phyloP scores from a whole-genome alignment of 2,797 vertebrate genomes.

The Labroides dimidiatus region DNA sequence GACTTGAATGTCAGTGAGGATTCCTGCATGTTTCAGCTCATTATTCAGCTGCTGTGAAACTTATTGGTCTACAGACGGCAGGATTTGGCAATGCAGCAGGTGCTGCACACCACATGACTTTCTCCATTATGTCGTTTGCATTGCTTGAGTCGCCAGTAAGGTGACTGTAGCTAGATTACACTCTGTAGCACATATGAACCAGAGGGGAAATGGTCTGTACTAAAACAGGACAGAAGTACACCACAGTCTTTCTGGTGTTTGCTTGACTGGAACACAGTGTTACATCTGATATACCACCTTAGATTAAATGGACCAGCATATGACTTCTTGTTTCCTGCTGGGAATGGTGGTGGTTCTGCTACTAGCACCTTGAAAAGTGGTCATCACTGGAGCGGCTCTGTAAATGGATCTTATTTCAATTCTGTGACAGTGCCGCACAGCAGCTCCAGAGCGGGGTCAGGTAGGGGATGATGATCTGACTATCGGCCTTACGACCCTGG shows the following conservation, averaged over 20 bases:
- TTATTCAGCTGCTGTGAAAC: conserved; percentile 42
- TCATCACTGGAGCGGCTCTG: conserved; percentile 54
- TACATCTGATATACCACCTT: conserved; percentile 75
- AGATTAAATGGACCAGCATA: conserved; percentile 79
- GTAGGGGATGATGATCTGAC: conserved; percentile 21
- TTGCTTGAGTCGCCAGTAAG: conserved; percentile 47
- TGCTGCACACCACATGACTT: conserved; percentile 24
- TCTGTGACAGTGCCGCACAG: conserved; percentile 44
- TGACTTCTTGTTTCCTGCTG: conserved; percentile 59
- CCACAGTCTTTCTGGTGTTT: conserved; percentile 56
- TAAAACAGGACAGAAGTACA: conserved; percentile 45
- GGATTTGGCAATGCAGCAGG: conserved; percentile 41
- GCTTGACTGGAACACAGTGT: conserved; percentile 56
- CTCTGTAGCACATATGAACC: conserved; percentile 40
- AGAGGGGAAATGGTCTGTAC: conserved; percentile 57
- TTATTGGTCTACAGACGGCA: conserved; percentile 53
- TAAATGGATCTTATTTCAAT: conserved; percentile 72
- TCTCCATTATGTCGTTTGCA: conserved; percentile 34
- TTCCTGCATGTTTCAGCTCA: conserved; percentile 26
- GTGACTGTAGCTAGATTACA: conserved; percentile 46
- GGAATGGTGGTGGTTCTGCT: conserved; percentile 55
- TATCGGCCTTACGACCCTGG: conserved; percentile 45
- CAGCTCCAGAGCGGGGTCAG: conserved; percentile 36
- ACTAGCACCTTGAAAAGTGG: conserved; percentile 61
- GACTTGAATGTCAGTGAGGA: conserved; percentile 29